A percentile compares a stretch with the other conserved stretches of the same genome.
Conservation (phyloP, 2,797 vertebrate genomes). For the Petrocephalus sullivani region DNA sequence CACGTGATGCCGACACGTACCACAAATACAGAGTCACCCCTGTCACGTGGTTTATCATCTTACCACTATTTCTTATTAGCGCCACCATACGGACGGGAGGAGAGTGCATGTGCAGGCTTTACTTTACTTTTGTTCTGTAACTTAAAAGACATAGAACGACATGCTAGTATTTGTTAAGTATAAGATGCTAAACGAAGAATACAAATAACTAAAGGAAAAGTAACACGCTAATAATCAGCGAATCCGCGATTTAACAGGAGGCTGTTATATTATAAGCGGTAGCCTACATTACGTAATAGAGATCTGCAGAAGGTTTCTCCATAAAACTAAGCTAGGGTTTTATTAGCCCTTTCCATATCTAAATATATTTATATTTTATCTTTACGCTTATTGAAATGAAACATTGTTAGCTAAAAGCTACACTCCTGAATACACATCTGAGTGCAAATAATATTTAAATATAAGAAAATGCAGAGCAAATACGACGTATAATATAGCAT, state of each 20-base stretch:
- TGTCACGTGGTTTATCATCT: background rate
- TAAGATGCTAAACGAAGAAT: background rate
- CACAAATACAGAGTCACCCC: background rate
- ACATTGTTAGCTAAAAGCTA: background rate
- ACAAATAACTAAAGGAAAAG: background rate
- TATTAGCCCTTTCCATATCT: background rate
- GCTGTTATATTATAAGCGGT: background rate
- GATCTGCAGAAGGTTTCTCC: background rate
- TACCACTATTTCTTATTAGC: background rate
- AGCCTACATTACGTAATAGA: background rate
- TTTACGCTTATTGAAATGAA: background rate
- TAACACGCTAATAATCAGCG: background rate
- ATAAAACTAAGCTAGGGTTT: background rate
- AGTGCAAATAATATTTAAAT: background rate
- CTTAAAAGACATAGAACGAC: background rate
- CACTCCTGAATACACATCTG: background rate
- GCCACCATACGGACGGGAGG: slow-evolving; percentile 8
- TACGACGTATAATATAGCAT: background rate
- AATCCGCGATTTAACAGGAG: background rate
- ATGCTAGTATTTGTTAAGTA: background rate
- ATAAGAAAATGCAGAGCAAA: background rate
- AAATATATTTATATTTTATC: background rate
- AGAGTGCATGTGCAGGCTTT: background rate
- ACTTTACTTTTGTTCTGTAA: background rate
- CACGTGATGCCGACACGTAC: background rate